Evolutionary conservation across 2,888 invertebrate species (phyloP), one percentile per base, ranked within the genome.

Genomic region (Clivina fossor): DNA sequence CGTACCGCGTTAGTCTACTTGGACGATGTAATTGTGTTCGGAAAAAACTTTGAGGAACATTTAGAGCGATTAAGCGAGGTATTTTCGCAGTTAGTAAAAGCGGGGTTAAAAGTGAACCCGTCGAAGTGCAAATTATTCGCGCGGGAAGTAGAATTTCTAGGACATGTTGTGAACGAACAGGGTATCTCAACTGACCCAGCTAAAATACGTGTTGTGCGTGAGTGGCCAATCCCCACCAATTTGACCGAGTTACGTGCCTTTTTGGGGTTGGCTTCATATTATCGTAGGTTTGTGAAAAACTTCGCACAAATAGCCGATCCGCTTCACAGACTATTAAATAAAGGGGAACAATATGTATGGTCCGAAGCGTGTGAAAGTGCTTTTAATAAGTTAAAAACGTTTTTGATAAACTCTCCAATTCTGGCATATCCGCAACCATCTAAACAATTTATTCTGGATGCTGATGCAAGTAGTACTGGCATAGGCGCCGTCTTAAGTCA

Each of bases 201-300:
- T 11, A 37, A 58, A 38, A 33, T 48, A 33, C 32, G 38, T 33
- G 37, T 48, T 38, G 15, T 16, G 38, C 20, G 5, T 5, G 16
- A 41, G 3, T 41, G 41, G 24, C 4, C 11, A 11, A 41, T 16
- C 2, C 68, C 68, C 1, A 49, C 18, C 1, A 63, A 40, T 35
- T 3, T 61, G 0, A 59, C 58, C 5, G 35, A 62, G 33, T 20
- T 65, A 4, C 44, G 61, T 7, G 11, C 58, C 5, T 67, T 66
- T 33, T 37, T 69, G 1, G 68, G 67, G 1, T 37, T 66, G 30
- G 56, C 57, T 4, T 59, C 60, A 0, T 69, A 65, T 61, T 69
- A 66, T 49, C 54, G 66, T 1, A 56, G n/a, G 7, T 22, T 22
- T 40, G 20, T n/a, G 4, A 40, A 40, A 5, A 3, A 2, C 8